Evolutionary conservation across 2,113 vertebrate genomes (phyloP).

Genomic region (Phoxinus phoxinus): DNA sequence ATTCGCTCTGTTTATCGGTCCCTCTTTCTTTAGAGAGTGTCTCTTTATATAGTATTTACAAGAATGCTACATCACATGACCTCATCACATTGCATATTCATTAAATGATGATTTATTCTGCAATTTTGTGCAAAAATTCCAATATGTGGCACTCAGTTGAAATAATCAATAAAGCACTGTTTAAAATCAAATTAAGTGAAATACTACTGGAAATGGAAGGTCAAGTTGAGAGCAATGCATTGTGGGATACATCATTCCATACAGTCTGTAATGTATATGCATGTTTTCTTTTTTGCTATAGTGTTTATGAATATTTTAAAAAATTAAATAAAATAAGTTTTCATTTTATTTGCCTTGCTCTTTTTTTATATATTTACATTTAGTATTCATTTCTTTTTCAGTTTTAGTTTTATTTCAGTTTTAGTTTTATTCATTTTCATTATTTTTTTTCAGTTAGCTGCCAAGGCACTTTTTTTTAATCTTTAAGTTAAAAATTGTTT

Average conservation of each 20-base stretch:
- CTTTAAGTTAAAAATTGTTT: background rate
- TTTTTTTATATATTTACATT: background rate
- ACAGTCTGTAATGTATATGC: no score
- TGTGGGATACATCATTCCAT: background rate
- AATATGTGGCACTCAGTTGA: background rate
- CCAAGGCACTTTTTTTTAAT: no score
- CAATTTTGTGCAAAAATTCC: background rate
- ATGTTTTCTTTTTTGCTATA: no score
- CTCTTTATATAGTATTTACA: conserved; percentile 1
- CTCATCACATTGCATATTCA: background rate
- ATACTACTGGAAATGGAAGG: background rate
- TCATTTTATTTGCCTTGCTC: background rate
- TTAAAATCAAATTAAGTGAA: background rate
- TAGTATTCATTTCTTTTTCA: background rate
- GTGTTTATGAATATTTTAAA: background rate
- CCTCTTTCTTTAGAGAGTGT: background rate
- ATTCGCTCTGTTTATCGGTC: background rate
- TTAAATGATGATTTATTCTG: background rate
- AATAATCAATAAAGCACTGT: background rate
- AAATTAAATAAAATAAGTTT: no score
- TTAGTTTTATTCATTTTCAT: background rate
- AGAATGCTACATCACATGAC: background rate
- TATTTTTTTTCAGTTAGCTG: no score
- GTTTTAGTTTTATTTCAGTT: background rate
- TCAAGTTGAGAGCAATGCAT: background rate